Evolutionary conservation across 2,797 vertebrate genomes (phyloP).

Genomic region (Morus bassanus): DNA sequence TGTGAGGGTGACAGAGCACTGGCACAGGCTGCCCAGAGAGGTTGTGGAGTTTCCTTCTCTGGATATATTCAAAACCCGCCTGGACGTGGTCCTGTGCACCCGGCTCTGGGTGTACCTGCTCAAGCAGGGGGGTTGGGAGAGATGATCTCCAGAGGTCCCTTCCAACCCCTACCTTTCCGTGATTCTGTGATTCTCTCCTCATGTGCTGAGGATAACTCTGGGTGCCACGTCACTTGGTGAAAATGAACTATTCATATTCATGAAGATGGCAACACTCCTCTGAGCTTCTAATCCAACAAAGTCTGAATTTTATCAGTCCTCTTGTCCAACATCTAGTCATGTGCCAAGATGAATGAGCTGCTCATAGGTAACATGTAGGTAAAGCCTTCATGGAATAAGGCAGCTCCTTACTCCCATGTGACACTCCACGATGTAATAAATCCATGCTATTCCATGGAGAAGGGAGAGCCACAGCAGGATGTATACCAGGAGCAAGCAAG

Average conservation of each 20-base stretch:
- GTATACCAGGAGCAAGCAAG: neutral
- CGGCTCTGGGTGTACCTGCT: no score
- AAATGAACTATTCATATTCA: conserved; percentile 41
- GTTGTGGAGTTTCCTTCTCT: no score
- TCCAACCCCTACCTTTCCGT: no score
- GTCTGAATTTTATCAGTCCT: conserved; percentile 11
- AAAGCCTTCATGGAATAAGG: neutral
- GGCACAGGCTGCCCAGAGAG: no score
- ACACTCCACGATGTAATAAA: neutral
- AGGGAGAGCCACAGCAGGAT: neutral
- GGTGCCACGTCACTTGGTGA: conserved; percentile 7
- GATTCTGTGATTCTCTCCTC: neutral
- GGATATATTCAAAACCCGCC: no score
- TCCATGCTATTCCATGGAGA: neutral
- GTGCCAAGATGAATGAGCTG: neutral
- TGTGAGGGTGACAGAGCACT: no score
- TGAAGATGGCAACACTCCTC: neutral
- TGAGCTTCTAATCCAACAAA: conserved; percentile 43
- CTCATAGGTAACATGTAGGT: neutral
- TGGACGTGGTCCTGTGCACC: no score
- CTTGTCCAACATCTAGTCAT: neutral
- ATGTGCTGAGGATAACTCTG: neutral
- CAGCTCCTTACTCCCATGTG: neutral
- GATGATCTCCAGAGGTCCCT: no score
- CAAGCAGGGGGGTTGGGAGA: no score